phyloP scores from a whole-genome alignment of 2,113 vertebrate genomes.

The Tenebrosternarchus preto region DNA sequence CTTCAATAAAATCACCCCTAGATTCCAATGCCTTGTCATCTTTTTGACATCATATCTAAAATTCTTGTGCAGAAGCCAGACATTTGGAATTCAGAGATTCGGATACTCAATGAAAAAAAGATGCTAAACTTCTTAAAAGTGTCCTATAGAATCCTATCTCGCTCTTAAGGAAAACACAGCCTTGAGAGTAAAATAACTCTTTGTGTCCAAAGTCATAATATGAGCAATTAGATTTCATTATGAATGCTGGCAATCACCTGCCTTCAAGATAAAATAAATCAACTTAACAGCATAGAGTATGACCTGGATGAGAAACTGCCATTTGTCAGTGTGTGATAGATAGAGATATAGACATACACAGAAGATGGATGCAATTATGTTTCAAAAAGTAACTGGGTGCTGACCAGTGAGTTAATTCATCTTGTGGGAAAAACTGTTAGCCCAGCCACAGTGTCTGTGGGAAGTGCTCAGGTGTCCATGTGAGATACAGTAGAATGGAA shows the following conservation, averaged over 20 bases:
- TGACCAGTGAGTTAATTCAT: background rate
- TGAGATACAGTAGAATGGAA: conserved; percentile 4
- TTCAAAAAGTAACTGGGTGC: background rate
- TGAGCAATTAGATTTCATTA: background rate
- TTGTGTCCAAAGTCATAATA: background rate
- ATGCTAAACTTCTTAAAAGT: background rate
- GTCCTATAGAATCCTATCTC: background rate
- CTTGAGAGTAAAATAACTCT: background rate
- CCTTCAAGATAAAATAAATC: background rate
- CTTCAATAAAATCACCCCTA: background rate
- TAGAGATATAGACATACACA: background rate
- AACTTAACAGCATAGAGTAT: too few species aligned
- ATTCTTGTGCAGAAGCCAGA: background rate
- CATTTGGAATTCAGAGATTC: background rate
- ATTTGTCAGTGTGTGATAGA: background rate
- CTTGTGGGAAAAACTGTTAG: background rate
- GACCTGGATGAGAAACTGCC: background rate
- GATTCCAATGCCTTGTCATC: background rate
- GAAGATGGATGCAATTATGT: background rate
- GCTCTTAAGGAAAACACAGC: background rate
- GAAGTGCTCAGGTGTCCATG: conserved; percentile 18
- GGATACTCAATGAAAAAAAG: too few species aligned
- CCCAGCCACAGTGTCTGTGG: background rate
- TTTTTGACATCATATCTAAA: background rate
- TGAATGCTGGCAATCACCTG: too few species aligned